Evolutionary conservation across 2,113 vertebrate genomes (phyloP), one percentile per base, ranked within the genome.

Genomic region (Apodemus speciosus): DNA sequence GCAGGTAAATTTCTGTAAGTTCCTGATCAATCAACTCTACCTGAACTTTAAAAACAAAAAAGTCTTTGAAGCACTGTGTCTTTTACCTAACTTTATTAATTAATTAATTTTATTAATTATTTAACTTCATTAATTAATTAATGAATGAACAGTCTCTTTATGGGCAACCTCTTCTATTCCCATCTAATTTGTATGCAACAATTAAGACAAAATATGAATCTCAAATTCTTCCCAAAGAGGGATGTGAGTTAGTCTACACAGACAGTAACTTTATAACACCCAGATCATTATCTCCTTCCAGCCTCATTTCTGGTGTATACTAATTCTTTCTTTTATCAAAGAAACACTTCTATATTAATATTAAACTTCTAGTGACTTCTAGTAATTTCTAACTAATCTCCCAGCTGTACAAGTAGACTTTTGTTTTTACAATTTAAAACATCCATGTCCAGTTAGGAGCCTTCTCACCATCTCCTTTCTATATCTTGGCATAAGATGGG

Each of bases 401-500:
- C 13, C 40, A 40, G 85, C 38, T 92, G 4, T 38, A 56, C 53
- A 1, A 88, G n/a, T 32, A 73, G 89, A 79, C 66, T 92, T 94
- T 80, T 13, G 79, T 51, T 94, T n/a, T 58, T n/a, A 90, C 40
- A 94, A 40, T 35, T 79, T 6, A 66, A 93, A 94, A 21, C 7
- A 71, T 69, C 86, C 72, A 75, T 91, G 92, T 79, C 56, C 35
- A 62, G 18, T 53, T 91, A 35, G 15, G 23, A 94, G 49, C 75
- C 89, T 85, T 43, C 5, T 38, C 14, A 40, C 38, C 30, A 21
- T 18, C 25, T 75, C 7, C 72, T 83, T 83, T 51, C 62, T 72
- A 68, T 77, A 53, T 58, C 75, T n/a, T 92, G 9, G 80, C 11
- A 21, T 46, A 53, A 46, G 21, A 46, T 90, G 30, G 1, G 14